These are phyloP conservation scores for Andrena cerasifolii DNA, from an alignment of 1,140 invertebrate species.

Conservation along the genomic window DNA sequence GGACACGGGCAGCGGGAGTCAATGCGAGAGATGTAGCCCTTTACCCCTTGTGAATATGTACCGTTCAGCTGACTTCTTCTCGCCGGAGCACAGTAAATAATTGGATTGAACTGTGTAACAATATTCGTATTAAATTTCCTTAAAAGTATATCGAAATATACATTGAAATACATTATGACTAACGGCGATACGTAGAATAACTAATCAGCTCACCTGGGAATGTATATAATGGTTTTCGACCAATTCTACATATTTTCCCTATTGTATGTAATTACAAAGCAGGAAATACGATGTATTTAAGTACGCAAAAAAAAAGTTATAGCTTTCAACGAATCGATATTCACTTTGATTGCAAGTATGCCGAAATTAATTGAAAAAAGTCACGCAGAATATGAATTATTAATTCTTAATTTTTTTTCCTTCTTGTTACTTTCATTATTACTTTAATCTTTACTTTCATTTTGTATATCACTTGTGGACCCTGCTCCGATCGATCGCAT, in stretches of 20 bases:
- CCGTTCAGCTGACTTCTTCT: too few relatives aligned
- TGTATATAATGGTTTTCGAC: constrained; percentile 2
- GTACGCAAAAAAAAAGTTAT: constrained; percentile 35
- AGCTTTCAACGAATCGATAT: constrained; percentile 14
- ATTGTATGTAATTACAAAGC: neutral
- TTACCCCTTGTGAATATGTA: too few relatives aligned
- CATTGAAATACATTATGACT: constrained; percentile 10
- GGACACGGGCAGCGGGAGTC: too few relatives aligned
- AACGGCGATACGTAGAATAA: neutral
- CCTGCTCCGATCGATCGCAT: constrained; percentile 39
- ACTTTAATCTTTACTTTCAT: constrained; percentile 66
- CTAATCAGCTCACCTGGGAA: neutral
- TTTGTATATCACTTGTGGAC: constrained; percentile 68
- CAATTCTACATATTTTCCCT: neutral
- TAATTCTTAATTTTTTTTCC: constrained; percentile 32
- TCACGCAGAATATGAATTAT: constrained; percentile 48
- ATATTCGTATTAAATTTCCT: constrained; percentile 42
- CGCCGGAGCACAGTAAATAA: too few relatives aligned
- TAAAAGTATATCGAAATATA: constrained; percentile 19
- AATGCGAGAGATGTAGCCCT: too few relatives aligned
- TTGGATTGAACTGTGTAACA: constrained; percentile 46
- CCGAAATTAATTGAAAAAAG: constrained; percentile 37
- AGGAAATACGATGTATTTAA: constrained; percentile 41
- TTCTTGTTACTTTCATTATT: constrained; percentile 46
- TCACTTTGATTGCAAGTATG: constrained; percentile 12